Conservation (phyloP, 2,113 vertebrate genomes). For the Cottus gobio region DNA sequence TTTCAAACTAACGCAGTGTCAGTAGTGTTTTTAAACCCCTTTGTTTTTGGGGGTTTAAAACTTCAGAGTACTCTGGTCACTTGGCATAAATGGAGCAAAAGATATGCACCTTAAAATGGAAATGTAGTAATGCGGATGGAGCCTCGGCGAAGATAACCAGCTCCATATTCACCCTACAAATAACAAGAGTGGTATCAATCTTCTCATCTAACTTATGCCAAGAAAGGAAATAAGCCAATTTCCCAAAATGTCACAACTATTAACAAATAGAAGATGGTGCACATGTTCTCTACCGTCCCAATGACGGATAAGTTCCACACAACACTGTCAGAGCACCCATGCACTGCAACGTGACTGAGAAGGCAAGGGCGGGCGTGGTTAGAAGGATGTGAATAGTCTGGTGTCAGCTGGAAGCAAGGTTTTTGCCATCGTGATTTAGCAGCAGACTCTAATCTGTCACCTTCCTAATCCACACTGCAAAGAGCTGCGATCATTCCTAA, state of each 20-base stretch:
- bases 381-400: conserved; percentile 49
- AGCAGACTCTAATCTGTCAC: conserved; percentile 72
- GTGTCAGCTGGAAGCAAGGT: conserved; percentile 68
- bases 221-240: neutral
- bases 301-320: conserved; percentile 27
- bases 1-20: neutral
- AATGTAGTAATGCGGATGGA: neutral
- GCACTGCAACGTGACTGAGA: conserved; percentile 47
- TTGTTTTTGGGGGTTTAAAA: too few species aligned
- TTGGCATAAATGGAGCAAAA: too few species aligned
- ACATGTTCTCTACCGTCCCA: neutral
- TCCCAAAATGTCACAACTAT: conserved; percentile 3
- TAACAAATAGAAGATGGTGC: conserved; percentile 1
- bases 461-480: conserved; percentile 72
- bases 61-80: too few species aligned
- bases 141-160: neutral
- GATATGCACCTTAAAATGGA: too few species aligned
- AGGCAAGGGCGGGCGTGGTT: conserved; percentile 43
- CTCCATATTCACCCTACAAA: neutral
- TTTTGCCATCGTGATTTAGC: conserved; percentile 59
- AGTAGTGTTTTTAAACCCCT: too few species aligned
- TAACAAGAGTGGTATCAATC: neutral
- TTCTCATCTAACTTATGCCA: neutral
- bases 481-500: conserved; percentile 64
- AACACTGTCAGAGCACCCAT: conserved; percentile 23